Base-by-base conservation (phyloP, 37 sponge, comb jelly and placozoan species). In the Cladorhizidae sp. region DNA sequence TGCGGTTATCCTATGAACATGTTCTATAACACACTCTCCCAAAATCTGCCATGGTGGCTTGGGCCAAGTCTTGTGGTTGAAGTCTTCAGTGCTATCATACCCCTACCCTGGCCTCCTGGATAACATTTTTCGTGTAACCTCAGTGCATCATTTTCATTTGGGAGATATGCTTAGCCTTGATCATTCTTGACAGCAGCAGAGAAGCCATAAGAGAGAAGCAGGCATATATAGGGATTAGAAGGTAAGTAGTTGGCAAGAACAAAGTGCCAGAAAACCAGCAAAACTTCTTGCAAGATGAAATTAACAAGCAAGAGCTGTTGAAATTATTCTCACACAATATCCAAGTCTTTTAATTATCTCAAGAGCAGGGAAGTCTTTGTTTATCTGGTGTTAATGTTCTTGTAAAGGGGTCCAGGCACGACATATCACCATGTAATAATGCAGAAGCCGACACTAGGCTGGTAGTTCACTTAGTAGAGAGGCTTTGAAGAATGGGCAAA, bases 391-490 rank as follows among this genome's bases (percentile, higher is more conserved):
- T 22, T 61, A 22, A 11, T n/a, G 62, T 61, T 11, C 17, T 61
- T 22, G 25, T 6, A 23, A 11, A 22, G 25, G 62, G 62, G 7
- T n/a, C 62, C 62, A 61, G 62, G 6, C 25, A 22, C 22, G 62
- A 22, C 62, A 61, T 61, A 28, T 22, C 8, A 22, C 62, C 25
- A 6, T 61, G 62, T 61, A 28, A 61, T 11, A 7, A 22, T 61
- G 62, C 20, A 61, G 62, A 61, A 61, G 62, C n/a, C n/a, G n/a
- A n/a, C n/a, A n/a, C n/a, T n/a, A n/a, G 54, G 54, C 54, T 52
- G 54, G n/a, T 61, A n/a, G 17, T 61, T 61, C 62, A 61, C 62
- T 61, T n/a, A 28, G 5, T n/a, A 61, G 62, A 61, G 7, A 17
- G 26, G 8, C 62, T 61, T 8, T 26, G 20, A 28, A 28, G n/a